Evolutionary conservation across 2,113 vertebrate species (phyloP).

Genomic region (Heptranchias perlo): DNA sequence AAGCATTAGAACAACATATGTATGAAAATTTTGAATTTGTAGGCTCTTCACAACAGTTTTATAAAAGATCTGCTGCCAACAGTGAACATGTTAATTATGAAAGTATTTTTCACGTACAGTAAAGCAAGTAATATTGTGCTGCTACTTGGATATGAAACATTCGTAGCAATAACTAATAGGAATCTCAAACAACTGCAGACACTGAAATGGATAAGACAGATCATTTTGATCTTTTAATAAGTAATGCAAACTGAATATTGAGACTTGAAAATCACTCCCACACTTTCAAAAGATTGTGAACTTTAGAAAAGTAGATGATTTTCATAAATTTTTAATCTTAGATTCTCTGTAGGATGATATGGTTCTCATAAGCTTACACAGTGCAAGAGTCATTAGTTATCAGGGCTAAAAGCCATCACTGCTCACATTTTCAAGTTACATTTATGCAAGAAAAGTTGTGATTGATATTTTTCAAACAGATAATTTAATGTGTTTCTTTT

Average conservation of each 20-base stretch:
- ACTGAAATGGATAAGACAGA: neutral
- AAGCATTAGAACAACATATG: neutral
- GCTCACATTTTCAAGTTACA: neutral
- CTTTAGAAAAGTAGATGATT: neutral
- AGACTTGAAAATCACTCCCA: neutral
- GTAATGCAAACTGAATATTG: neutral
- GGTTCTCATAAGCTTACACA: neutral
- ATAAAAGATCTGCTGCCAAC: neutral
- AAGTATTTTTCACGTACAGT: neutral
- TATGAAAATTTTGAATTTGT: neutral
- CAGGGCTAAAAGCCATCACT: neutral
- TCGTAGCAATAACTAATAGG: neutral
- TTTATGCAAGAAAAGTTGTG: neutral
- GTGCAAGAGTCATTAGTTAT: neutral
- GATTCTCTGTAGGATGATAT: neutral
- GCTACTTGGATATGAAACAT: neutral
- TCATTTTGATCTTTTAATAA: neutral
- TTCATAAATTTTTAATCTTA: neutral
- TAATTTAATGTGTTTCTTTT: neutral
- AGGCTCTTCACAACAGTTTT: neutral
- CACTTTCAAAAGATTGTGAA: neutral
- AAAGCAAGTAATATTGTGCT: neutral
- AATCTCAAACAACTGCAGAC: neutral
- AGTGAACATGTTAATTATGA: neutral
- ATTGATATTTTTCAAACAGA: slow-evolving; percentile 8